phyloP scores from a whole-genome alignment of 2,888 invertebrate species.

The Drosophila anceps region DNA sequence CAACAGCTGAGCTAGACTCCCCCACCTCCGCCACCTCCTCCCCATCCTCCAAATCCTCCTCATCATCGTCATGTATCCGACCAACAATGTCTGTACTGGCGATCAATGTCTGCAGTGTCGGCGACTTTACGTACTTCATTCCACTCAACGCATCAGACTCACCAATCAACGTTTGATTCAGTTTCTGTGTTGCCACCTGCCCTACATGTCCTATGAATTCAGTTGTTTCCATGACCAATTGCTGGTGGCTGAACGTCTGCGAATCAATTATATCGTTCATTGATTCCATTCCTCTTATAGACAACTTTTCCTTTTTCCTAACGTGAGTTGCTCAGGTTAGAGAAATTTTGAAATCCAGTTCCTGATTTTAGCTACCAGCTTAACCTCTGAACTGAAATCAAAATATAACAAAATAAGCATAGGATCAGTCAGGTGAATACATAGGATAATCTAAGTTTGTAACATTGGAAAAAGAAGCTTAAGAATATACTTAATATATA shows the following conservation, averaged over 20 bases:
- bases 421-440: too few relatives aligned
- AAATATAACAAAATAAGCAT: background rate
- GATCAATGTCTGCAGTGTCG: slow-evolving; percentile 47
- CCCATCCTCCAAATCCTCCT: background rate
- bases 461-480: background rate
- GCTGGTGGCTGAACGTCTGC: slow-evolving; percentile 86
- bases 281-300: slow-evolving; percentile 86
- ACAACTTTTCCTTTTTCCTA: background rate
- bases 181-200: slow-evolving; percentile 1
- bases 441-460: background rate
- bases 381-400: slow-evolving; percentile 17
- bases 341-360: background rate
- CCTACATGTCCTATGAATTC: slow-evolving; percentile 57
- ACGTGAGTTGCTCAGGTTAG: background rate
- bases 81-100: slow-evolving; percentile 27
- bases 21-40: slow-evolving; percentile 34
- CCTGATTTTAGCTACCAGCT: slow-evolving; percentile 10
- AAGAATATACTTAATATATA: background rate
- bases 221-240: slow-evolving; percentile 83
- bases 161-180: slow-evolving; percentile 19
- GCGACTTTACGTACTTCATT: slow-evolving; percentile 45
- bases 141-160: slow-evolving; percentile 25
- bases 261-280: slow-evolving; percentile 88
- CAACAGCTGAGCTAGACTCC: slow-evolving; percentile 72
- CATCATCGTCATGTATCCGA: slow-evolving; percentile 41